These are phyloP conservation scores for Alouatta palliata DNA, from an alignment of 2,113 vertebrate species.

Conservation along the genomic window DNA sequence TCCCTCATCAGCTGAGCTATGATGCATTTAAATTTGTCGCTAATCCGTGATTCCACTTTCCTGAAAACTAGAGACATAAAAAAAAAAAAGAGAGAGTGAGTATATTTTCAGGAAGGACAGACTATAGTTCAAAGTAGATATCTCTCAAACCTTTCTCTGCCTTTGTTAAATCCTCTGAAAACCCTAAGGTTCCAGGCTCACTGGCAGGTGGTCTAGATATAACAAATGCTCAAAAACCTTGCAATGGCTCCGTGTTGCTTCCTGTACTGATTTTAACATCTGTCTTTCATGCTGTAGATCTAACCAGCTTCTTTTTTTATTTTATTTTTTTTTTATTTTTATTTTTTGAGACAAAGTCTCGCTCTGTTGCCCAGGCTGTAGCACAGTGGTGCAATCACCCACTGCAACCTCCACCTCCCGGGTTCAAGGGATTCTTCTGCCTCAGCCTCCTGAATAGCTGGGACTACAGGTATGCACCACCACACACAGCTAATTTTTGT, in stretches of 20 bases:
- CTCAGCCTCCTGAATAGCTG: too few species aligned
- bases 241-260: neutral
- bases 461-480: too few species aligned
- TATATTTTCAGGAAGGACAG: neutral
- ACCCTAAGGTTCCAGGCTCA: neutral
- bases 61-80: conserved; percentile 81
- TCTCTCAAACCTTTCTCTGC: neutral
- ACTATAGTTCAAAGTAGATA: neutral
- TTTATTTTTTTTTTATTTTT: too few species aligned
- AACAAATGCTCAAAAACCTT: neutral
- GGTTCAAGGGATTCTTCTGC: too few species aligned
- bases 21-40: conserved; percentile 83
- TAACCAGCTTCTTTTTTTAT: neutral
- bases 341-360: too few species aligned
- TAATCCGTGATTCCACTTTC: conserved; percentile 66
- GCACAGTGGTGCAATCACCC: too few species aligned
- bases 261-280: neutral
- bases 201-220: neutral
- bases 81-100: neutral
- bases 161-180: neutral
- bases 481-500: too few species aligned
- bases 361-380: too few species aligned
- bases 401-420: too few species aligned
- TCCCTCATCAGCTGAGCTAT: conserved; percentile 84
- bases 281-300: neutral